Conservation (phyloP, 2,113 vertebrate genomes). For the Colaptes auratus region DNA sequence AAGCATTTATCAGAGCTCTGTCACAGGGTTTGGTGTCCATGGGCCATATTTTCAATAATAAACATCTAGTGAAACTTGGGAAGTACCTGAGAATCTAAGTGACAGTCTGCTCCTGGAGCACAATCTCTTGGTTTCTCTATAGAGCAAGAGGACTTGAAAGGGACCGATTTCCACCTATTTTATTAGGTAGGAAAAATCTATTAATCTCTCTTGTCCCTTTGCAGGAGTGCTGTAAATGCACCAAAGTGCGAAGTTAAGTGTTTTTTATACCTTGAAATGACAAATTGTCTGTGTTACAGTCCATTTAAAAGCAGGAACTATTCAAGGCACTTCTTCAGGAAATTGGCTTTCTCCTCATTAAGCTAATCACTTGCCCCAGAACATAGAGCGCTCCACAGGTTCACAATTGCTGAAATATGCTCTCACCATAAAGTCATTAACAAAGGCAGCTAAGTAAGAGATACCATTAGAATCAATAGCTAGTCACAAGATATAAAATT, state of each 20-base stretch:
- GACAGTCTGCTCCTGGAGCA: not conserved
- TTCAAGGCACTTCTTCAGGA: constrained; percentile 24
- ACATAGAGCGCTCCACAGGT: not conserved
- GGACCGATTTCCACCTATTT: constrained; percentile 6
- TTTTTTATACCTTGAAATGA: not conserved
- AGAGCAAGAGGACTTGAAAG: not conserved
- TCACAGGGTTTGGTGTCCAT: not conserved
- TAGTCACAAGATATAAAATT: constrained; percentile 37
- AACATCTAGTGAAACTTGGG: not conserved
- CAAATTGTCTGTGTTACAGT: not conserved
- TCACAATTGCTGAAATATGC: constrained; percentile 12
- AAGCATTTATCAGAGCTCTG: not conserved
- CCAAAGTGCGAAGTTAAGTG: constrained; percentile 20
- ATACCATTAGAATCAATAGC: constrained; percentile 33
- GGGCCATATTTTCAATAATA: not conserved
- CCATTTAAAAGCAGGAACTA: constrained; percentile 44
- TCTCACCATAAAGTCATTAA: constrained; percentile 19
- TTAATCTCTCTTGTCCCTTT: constrained; percentile 15
- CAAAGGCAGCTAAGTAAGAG: constrained; percentile 12
- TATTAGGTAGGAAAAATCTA: not conserved
- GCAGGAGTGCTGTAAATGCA: constrained; percentile 10
- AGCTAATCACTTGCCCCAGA: constrained; percentile 25
- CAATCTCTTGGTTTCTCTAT: not conserved
- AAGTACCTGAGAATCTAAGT: not conserved
- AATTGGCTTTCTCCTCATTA: constrained; percentile 43